Evolutionary conservation across 2,888 invertebrate genomes (phyloP), one percentile per base, ranked within the genome.

Genomic region (Agrochola circellaris): DNA sequence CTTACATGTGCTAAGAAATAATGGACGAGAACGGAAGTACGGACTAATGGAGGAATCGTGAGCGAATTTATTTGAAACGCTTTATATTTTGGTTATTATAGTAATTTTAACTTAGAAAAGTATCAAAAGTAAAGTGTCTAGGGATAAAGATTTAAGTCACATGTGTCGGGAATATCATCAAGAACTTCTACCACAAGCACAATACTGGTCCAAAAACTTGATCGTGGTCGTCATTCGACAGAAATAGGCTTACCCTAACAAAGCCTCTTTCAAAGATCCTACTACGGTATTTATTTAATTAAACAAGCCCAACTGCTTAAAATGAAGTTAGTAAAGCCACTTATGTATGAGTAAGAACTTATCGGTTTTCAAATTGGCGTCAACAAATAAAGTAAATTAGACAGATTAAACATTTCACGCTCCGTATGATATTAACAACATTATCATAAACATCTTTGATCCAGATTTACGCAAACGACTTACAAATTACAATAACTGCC

Each of bases 381-480:
- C 42, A 77, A 77, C 60, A 71, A 61, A 30, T 60, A 60, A 66
- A 23, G 7, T 17, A 17, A 74, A 75, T 71, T 45, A 17, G 2
- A 65, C 67, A n/a, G 17, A 62, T 54, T 17, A 15, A 56, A 60
- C 23, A 65, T 76, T 77, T 64, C 17, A 54, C 70, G 58, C 30
- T 42, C n/a, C 30, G 42, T 56, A n/a, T 45, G 61, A 70, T 58
- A 62, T 66, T 61, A 67, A 67, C 15, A 73, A 78, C 56, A 60
- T 64, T 68, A 71, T 65, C 48, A 72, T 85, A 85, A 85, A 84
- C 48, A 85, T 58, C 34, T 62, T 3, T 69, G 66, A 82, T 72
- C 62, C 62, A 72, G 75, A 84, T 84, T 84, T 70, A 85, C 61
- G 45, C 15, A 78, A 85, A 82, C 20, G 56, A 30, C 81, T 15